Base-by-base conservation (phyloP, 2,113 vertebrate genomes). In the Rhinichthys klamathensis region DNA sequence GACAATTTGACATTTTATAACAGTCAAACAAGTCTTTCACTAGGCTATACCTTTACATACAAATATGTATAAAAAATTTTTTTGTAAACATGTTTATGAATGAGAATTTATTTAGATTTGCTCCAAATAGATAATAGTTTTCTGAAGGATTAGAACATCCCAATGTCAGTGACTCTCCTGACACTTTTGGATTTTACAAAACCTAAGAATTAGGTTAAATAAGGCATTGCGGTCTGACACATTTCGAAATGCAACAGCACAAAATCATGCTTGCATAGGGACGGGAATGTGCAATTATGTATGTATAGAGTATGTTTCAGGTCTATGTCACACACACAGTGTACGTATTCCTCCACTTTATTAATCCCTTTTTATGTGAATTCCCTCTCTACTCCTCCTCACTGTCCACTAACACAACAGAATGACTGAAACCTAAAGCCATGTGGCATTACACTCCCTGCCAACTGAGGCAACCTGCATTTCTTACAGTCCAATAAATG, bases 391-490 rank as follows among this genome's bases (percentile, higher is more conserved):
- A 8, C 38, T 44, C 3, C 78, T 65, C 58, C n/a, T 49, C 79
- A 51, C 56, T 21, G 18, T 65, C 63, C 41, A 27, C 46, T 69
- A 60, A 78, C 18, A 82, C 61, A 82, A 67, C 80, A 82, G 27
- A 69, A 69, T 69, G 63, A 54, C 18, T 23, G 13, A 51, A 49
- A 51, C 44, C 80, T 32, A 67, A 69, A 69, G 61, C 80, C 80
- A 69, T 82, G 78, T 80, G 80, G 63, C 61, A 70, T 69, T 70
- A 65, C 41, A 54, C 46, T 69, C 12, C 11, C 27, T 54, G 63
- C 80, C 61, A 67, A 82, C 18, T 51, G 13, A 46, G 9, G 23
- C n/a, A 80, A 79, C 76, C 54, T 79, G 76, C 32, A 79, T 60
- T 65, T 61, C 58, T 7, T 35, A 56, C 18, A 54, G 58, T 77